Conservation (phyloP, 2,797 vertebrate genomes). For the Molossus alvarezi region DNA sequence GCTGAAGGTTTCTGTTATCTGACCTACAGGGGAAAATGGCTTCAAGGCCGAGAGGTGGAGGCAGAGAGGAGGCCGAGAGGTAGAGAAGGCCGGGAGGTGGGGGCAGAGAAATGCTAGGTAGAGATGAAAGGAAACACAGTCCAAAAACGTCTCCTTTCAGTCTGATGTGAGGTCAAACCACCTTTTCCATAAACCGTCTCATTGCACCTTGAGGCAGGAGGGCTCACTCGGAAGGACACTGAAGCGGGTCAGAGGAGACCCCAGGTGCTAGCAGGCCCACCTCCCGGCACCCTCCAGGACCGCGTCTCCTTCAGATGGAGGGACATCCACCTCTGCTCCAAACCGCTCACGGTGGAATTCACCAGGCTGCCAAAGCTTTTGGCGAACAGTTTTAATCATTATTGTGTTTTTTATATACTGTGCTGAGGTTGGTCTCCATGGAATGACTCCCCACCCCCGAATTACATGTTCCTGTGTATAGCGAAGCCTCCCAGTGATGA, state of each 20-base stretch:
- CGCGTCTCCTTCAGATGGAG: not conserved
- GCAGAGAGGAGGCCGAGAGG: not conserved
- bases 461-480: not conserved
- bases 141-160: slow-evolving; percentile 26
- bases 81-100: not conserved
- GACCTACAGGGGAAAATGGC: not conserved
- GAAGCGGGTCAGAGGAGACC: not conserved
- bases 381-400: not conserved
- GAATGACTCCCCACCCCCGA: not conserved
- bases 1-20: slow-evolving; percentile 37
- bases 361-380: not conserved
- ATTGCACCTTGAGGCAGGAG: not conserved
- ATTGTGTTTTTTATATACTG: not conserved
- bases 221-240: not conserved
- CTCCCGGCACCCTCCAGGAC: not conserved
- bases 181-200: not conserved
- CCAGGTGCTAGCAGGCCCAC: not conserved
- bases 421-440: not conserved
- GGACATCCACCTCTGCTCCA: not conserved
- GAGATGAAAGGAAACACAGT: slow-evolving; percentile 67
- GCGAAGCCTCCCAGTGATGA: not conserved
- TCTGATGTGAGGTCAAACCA: slow-evolving; percentile 16
- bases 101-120: slow-evolving; percentile 18
- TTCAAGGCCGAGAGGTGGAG: slow-evolving; percentile 12
- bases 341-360: slow-evolving; percentile 14